A percentile compares a stretch with the other conserved stretches of the same genome.
Conservation (phyloP, 2,113 vertebrate genomes). For the Poeciliopsis occidentalis region DNA sequence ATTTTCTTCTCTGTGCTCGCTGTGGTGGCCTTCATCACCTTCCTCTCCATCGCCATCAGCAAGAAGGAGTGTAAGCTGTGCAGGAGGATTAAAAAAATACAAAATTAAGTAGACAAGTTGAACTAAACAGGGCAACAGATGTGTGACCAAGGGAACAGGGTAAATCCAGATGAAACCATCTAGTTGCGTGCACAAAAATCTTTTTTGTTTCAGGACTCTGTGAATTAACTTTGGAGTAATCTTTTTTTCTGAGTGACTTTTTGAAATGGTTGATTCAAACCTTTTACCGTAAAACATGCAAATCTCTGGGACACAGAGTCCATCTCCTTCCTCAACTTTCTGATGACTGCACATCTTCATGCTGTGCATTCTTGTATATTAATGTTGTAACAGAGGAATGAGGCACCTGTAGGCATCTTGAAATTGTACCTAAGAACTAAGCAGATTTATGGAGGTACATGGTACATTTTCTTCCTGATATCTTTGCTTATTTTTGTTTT, state of each 20-base stretch:
- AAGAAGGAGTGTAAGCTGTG: constrained; percentile 86
- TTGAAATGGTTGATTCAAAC: too few relatives aligned
- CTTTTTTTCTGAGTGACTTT: too few relatives aligned
- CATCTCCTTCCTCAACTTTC: background rate
- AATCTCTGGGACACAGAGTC: too few relatives aligned
- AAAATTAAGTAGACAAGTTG: background rate
- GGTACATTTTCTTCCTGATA: too few relatives aligned
- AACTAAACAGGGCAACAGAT: background rate
- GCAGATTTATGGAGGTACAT: too few relatives aligned
- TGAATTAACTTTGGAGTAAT: too few relatives aligned
- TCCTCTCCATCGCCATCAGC: constrained; percentile 86
- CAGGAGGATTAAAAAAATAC: background rate
- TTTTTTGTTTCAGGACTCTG: too few relatives aligned
- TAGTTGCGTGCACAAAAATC: background rate
- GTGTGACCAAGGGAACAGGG: background rate
- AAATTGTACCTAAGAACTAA: background rate
- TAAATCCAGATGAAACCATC: background rate
- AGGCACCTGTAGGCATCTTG: background rate
- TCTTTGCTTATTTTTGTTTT: too few relatives aligned
- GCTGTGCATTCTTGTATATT: background rate
- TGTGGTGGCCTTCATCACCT: constrained; percentile 84
- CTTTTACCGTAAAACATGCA: too few relatives aligned
- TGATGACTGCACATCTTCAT: background rate
- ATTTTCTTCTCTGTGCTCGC: constrained; percentile 84
- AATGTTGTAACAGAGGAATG: too few relatives aligned